Percentiles rank a stretch among this genome's conserved stretches.
Evolutionary conservation across 2,888 invertebrate genomes (phyloP).

Genomic region (Vesta saturnalis): DNA sequence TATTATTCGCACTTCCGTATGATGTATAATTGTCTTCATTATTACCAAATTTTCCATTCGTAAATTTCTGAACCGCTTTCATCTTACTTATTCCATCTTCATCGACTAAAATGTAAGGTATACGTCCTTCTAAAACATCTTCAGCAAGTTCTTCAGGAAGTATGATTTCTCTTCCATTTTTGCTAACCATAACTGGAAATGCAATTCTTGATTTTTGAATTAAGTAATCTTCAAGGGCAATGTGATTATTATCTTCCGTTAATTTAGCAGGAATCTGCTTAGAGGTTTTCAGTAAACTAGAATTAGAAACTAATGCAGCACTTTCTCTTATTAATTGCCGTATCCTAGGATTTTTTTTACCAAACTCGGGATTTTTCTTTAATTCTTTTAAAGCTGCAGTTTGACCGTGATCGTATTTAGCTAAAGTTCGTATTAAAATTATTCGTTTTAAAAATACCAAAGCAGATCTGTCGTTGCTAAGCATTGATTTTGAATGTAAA

Average conservation of each 20-base stretch:
- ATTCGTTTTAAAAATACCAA: constrained; percentile 74
- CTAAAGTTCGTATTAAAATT: constrained; percentile 76
- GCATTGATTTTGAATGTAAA: constrained; percentile 65
- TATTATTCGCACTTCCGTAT: constrained; percentile 35
- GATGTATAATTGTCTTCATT: constrained; percentile 54
- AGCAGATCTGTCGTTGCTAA: constrained; percentile 69
- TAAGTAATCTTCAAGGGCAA: constrained; percentile 77
- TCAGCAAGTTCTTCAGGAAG: constrained; percentile 80
- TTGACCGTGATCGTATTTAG: constrained; percentile 72
- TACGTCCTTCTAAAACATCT: constrained; percentile 77
- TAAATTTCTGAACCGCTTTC: constrained; percentile 79
- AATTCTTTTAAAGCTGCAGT: constrained; percentile 71
- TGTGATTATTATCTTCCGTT: constrained; percentile 73
- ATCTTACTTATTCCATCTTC: constrained; percentile 80
- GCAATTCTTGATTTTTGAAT: constrained; percentile 68
- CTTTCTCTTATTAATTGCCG: constrained; percentile 78
- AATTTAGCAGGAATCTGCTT: constrained; percentile 76
- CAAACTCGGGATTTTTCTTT: constrained; percentile 73
- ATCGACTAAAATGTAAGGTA: constrained; percentile 80
- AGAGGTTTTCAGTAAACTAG: constrained; percentile 69
- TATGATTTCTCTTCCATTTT: constrained; percentile 78
- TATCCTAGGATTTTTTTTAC: constrained; percentile 74
- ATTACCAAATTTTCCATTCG: constrained; percentile 61
- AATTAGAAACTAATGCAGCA: constrained; percentile 66
- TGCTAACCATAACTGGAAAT: constrained; percentile 76